Conservation (phyloP, 2,113 vertebrate species). For the Gasterosteus nipponicus region DNA sequence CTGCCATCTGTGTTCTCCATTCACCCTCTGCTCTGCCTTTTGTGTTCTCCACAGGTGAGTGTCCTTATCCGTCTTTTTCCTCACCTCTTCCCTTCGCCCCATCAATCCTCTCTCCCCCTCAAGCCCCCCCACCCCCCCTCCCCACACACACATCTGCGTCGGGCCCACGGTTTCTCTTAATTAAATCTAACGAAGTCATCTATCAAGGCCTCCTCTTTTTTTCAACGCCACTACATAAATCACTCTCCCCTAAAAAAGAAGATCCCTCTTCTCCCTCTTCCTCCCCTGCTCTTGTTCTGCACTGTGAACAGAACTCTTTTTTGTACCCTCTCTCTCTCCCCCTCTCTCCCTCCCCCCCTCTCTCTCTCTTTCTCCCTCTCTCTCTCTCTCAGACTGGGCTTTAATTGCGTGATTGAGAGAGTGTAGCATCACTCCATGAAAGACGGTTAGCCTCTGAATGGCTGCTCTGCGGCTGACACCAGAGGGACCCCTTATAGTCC, state of each 20-base stretch:
- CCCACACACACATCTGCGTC: constrained; percentile 47
- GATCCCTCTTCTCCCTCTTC: constrained; percentile 55
- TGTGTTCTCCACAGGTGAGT: constrained; percentile 22
- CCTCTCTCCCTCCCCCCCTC: constrained; percentile 40
- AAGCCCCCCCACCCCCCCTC: constrained; percentile 14
- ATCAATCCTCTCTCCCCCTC: constrained; percentile 49
- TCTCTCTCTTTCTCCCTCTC: constrained; percentile 8
- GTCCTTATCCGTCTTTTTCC: constrained; percentile 37
- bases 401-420: constrained; percentile 83
- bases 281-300: constrained; percentile 47
- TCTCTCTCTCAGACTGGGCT: constrained; percentile 50
- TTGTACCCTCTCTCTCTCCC: constrained; percentile 37
- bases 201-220: constrained; percentile 76
- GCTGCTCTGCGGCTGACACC: constrained; percentile 73
- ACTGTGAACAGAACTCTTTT: constrained; percentile 29
- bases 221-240: constrained; percentile 70
- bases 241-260: constrained; percentile 45
- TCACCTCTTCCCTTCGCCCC: constrained; percentile 41
- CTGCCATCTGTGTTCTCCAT: constrained; percentile 61
- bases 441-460: constrained; percentile 77
- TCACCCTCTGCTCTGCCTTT: constrained; percentile 38
- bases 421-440: constrained; percentile 79
- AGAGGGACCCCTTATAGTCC: constrained; percentile 71
- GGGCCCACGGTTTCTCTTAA: constrained; percentile 72
- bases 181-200: constrained; percentile 83